Evolutionary conservation across 2,888 invertebrate genomes (phyloP), one percentile per base, ranked within the genome.

Genomic region (Drosophila subsilvestris): DNA sequence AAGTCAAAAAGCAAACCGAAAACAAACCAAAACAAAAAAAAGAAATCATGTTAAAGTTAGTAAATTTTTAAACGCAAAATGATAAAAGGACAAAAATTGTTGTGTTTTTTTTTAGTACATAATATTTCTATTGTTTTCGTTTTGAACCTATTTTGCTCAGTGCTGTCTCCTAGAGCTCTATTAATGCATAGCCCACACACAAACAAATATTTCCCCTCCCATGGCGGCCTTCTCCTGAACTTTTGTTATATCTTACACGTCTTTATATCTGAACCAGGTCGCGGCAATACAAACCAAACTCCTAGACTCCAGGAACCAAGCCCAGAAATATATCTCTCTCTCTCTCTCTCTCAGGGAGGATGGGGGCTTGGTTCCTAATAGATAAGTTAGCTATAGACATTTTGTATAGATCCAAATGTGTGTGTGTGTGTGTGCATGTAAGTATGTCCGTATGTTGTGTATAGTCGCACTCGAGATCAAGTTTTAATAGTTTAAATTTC

Each of bases 401-500:
- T 77, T 72, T 88, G 83, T 88, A 88, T 78, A 80, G 76, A 73
- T 68, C 62, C 43, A 42, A 51, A 50, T 59, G 50, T 53, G 42
- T 50, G 47, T 68, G n/a, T n/a, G n/a, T n/a, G n/a, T n/a, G n/a
- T n/a, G n/a, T n/a, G n/a, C n/a, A n/a, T n/a, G 55, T 67, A 54
- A 32, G 66, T 67, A 55, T 32, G 66, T 51, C 48, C 48, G 54
- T 71, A 62, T 65, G 32, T 67, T 70, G 44, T 63, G 80, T 67
- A n/a, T 14, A 37, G n/a, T n/a, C 27, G 88, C 88, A 83, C 88
- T 73, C 62, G 57, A 79, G 27, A 54, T 37, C 66, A 74, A 76
- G 62, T 82, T 83, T 74, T 82, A 83, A 82, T 83, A 86, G 82
- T 75, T 86, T 87, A 76, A 72, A 85, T 71, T 75, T 78, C 70